Base-by-base conservation (phyloP, 2,888 invertebrate genomes). In the Calephelis perditalis region DNA sequence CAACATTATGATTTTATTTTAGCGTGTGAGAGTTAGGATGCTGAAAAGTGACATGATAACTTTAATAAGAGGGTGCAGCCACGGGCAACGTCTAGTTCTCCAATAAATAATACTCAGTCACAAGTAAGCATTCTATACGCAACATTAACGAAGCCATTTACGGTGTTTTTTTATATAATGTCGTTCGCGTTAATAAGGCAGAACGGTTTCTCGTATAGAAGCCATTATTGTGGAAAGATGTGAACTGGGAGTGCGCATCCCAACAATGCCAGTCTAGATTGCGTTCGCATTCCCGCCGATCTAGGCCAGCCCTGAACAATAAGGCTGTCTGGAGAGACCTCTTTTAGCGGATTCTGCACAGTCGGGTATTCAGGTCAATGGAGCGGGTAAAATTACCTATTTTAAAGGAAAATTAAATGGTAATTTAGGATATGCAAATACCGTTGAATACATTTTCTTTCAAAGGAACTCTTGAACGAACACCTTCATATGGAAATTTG, bases 231-330 rank as follows among this genome's bases (percentile, higher is more conserved):
- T 40, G 8, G 6, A 40, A 40, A 40, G 40, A 40, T 54, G 36
- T 54, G 63, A 65, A 67, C 71, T 70, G 70, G 73, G 72, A 71
- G 71, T 73, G 78, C 74, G 78, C 78, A 81, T 81, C 79, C 77
- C 78, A 77, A 84, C 86, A 84, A 86, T 84, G 76, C 77, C 71
- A 68, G 75, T 72, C 80, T 81, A 86, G 83, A 86, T 86, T 86
- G 87, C 84, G 81, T 83, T 82, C 85, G 77, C 84, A 86, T 86
- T 87, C 85, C 81, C 66, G 57, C 69, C 77, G 74, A 88, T 86
- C 82, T 86, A 81, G 87, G 86, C 73, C 86, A 78, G 70, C 66
- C 73, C 54, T 54, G 77, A 81, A 87, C 86, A 87, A 87, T 85
- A 73, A 78, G 74, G 76, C 73, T 76, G 75, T 73, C 72, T 78